Evolutionary conservation across 2,888 invertebrate genomes (phyloP).

Genomic region (Andrena bicolor): DNA sequence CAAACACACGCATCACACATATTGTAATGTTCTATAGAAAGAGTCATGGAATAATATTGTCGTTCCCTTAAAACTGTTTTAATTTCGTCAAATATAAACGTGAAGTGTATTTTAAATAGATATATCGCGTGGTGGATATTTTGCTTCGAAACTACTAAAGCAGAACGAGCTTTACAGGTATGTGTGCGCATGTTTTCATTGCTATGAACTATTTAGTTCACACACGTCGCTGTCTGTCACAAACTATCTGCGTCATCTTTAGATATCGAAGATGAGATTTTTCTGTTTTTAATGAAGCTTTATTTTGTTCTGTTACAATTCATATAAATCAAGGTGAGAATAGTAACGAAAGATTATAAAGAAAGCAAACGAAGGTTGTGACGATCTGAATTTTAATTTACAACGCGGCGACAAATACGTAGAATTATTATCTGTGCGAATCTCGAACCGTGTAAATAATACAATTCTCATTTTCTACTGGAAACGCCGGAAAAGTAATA

Average conservation of each 20-base stretch:
- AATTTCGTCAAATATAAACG: neutral
- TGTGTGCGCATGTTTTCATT: conserved; percentile 22
- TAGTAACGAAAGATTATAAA: neutral
- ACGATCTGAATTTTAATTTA: conserved; percentile 12
- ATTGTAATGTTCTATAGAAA: neutral
- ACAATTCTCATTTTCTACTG: neutral
- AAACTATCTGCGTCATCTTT: conserved; percentile 72
- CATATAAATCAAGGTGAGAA: conserved; percentile 49
- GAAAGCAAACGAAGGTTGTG: neutral
- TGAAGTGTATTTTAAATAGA: neutral
- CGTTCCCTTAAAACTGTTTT: neutral
- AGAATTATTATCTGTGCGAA: conserved; percentile 17
- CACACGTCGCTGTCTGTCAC: conserved; percentile 62
- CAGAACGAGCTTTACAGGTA: conserved; percentile 5
- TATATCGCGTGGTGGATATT: conserved; percentile 2
- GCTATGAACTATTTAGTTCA: conserved; percentile 35
- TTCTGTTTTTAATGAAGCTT: conserved; percentile 49
- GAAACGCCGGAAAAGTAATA: conserved; percentile 32
- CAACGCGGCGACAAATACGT: conserved; percentile 1
- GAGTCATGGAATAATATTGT: neutral
- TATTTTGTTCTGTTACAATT: conserved; percentile 54
- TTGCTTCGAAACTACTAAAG: conserved; percentile 19
- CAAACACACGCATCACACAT: too few species aligned
- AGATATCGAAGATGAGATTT: conserved; percentile 73
- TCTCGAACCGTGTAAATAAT: conserved; percentile 43